phyloP scores from a whole-genome alignment of 1,140 invertebrate species.

The Phocides pigmalion region DNA sequence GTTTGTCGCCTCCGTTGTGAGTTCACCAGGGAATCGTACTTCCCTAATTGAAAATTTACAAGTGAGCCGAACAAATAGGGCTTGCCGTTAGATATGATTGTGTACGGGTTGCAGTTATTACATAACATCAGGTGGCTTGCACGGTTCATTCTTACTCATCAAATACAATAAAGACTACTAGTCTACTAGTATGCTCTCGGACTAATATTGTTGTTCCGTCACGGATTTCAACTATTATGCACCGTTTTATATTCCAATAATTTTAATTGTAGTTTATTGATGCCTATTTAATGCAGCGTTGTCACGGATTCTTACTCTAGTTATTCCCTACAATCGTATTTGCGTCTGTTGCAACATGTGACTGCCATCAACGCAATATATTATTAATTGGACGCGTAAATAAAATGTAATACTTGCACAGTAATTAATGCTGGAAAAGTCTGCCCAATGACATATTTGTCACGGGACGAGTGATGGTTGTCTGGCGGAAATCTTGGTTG shows the following conservation, averaged over 20 bases:
- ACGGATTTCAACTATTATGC: constrained; percentile 21
- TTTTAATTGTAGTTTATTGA: constrained; percentile 21
- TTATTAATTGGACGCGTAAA: constrained; percentile 10
- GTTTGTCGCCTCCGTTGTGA: no score
- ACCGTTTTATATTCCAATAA: constrained; percentile 8
- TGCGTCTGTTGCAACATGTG: constrained; percentile 4
- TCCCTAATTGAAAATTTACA: no score
- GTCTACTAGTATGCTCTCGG: not conserved
- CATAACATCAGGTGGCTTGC: no score
- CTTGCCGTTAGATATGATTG: no score
- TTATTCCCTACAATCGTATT: constrained; percentile 14
- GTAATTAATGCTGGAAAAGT: constrained; percentile 10
- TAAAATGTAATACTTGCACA: not conserved
- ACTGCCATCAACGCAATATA: constrained; percentile 1
- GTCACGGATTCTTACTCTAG: constrained; percentile 16
- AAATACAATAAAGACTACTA: no score
- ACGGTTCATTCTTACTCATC: no score
- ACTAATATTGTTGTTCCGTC: not conserved
- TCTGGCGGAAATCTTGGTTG: constrained; percentile 2
- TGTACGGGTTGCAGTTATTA: no score
- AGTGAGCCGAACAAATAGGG: no score
- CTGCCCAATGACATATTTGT: not conserved
- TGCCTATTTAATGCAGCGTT: constrained; percentile 25
- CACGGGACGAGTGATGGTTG: not conserved
- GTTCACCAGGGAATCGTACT: no score